A percentile compares a stretch with the other conserved stretches of the same genome.
phyloP scores from a whole-genome alignment of 1,140 invertebrate genomes.

The Brachystomella parvula region DNA sequence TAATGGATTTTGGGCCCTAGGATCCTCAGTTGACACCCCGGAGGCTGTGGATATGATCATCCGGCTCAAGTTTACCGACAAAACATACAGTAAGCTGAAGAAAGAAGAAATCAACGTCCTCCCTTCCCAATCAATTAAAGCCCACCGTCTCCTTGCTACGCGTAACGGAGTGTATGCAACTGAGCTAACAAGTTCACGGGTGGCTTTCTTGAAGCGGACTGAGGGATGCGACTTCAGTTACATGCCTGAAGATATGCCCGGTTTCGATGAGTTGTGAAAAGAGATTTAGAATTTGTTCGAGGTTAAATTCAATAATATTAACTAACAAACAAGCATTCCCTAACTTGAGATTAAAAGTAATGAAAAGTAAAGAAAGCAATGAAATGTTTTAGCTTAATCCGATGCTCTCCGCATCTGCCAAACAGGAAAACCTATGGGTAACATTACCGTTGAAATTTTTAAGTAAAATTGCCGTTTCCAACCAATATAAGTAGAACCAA shows the following conservation, averaged over 20 bases:
- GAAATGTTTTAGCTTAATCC: too few species aligned
- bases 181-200: background rate
- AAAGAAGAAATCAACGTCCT: background rate
- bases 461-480: too few species aligned
- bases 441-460: too few species aligned
- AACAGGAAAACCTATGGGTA: too few species aligned
- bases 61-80: background rate
- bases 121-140: background rate
- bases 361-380: too few species aligned
- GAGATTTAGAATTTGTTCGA: background rate
- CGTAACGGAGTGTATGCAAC: background rate
- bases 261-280: background rate
- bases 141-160: background rate
- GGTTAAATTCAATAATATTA: too few species aligned
- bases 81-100: background rate
- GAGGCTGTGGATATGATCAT: background rate
- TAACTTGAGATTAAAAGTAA: too few species aligned
- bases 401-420: too few species aligned
- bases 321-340: too few species aligned
- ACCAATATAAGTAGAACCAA: too few species aligned
- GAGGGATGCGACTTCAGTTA: background rate
- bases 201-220: background rate
- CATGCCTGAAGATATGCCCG: background rate
- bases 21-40: background rate
- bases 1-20: background rate